Conservation (phyloP, 1,140 invertebrate species). For the Galleria mellonella region DNA sequence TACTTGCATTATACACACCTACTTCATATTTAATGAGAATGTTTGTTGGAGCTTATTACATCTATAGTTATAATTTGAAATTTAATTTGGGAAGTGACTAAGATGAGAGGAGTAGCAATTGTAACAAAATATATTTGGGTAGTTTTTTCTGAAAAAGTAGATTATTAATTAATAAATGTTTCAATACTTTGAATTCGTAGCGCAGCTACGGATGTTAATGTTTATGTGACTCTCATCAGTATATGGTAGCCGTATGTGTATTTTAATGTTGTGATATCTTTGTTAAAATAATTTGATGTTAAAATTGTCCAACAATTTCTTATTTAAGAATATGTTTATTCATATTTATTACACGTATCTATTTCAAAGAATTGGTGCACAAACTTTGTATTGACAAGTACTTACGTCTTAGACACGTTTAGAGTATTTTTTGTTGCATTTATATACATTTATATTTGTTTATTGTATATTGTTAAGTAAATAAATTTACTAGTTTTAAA, state of each 20-base stretch:
- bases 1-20: too few species aligned
- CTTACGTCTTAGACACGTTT: constrained; percentile 35
- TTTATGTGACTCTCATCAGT: constrained; percentile 7
- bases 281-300: constrained; percentile 9
- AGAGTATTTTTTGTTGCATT: constrained; percentile 62
- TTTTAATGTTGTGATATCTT: constrained; percentile 33
- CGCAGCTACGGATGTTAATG: constrained; percentile 13
- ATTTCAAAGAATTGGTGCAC: constrained; percentile 30
- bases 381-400: constrained; percentile 27
- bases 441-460: constrained; percentile 20
- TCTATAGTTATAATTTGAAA: too few species aligned
- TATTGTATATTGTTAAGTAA: constrained; percentile 6
- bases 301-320: constrained; percentile 51
- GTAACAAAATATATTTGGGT: too few species aligned
- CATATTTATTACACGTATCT: background rate
- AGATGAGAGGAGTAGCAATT: too few species aligned
- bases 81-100: too few species aligned
- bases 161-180: too few species aligned
- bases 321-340: constrained; percentile 18
- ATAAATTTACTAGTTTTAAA: constrained; percentile 15
- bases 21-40: too few species aligned
- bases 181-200: constrained; percentile 5
- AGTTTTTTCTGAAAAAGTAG: too few species aligned
- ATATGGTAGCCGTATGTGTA: constrained; percentile 19
- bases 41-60: too few species aligned